Conservation (phyloP, 2,797 vertebrate genomes). For the Australoheros facetus region DNA sequence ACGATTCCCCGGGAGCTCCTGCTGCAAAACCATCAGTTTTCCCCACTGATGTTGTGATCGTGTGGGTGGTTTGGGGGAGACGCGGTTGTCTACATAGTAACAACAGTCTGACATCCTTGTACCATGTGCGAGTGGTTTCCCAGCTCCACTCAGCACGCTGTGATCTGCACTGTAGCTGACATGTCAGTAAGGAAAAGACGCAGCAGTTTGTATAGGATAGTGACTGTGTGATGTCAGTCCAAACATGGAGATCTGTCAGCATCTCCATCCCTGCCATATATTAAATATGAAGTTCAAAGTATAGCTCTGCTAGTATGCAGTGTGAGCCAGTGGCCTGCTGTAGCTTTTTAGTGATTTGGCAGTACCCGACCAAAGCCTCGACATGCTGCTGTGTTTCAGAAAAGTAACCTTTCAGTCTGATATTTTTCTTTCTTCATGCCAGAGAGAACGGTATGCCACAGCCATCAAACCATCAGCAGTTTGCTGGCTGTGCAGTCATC, state of each 20-base stretch:
- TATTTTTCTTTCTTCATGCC: constrained; percentile 3
- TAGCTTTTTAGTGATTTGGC: neutral
- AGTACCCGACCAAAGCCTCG: neutral
- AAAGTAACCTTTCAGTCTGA: constrained; percentile 20
- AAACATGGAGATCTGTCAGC: neutral
- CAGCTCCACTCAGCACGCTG: neutral
- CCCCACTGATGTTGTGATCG: neutral
- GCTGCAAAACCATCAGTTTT: neutral
- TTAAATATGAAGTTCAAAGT: neutral
- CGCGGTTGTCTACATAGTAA: neutral
- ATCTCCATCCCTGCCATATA: neutral
- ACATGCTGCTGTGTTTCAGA: neutral
- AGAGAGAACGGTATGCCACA: neutral
- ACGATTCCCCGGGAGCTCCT: neutral
- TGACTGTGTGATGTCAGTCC: neutral
- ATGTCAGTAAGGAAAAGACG: neutral
- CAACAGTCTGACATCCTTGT: constrained; percentile 9
- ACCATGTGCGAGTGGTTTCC: neutral
- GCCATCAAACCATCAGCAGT: constrained; percentile 7
- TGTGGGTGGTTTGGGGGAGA: neutral
- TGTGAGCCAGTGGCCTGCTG: neutral
- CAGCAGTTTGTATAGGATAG: neutral
- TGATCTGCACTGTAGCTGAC: neutral
- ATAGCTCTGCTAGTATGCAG: neutral
- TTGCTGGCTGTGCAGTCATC: neutral